A percentile compares a stretch with the other conserved stretches of the same genome.
These are phyloP conservation scores for Sparidentex hasta DNA, from an alignment of 2,797 vertebrate genomes.

Conservation along the genomic window DNA sequence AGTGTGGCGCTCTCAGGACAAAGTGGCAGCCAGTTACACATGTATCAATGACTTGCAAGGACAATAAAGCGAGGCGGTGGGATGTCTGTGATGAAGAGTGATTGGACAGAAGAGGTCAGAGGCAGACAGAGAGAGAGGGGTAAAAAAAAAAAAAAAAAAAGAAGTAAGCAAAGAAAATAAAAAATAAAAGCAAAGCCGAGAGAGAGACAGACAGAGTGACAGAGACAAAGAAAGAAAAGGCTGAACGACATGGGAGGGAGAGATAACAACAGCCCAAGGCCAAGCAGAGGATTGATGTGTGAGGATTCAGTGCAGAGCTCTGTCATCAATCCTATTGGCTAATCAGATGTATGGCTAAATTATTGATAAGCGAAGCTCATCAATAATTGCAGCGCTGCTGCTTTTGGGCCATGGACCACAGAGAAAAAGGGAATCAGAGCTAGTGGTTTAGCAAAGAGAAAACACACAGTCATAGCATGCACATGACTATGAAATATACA, in stretches of 20 bases:
- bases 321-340: slow-evolving; percentile 81
- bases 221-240: slow-evolving; percentile 50
- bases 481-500: slow-evolving; percentile 18
- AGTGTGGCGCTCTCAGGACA: slow-evolving; percentile 13
- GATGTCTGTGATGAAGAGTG: slow-evolving; percentile 21
- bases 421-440: slow-evolving; percentile 46
- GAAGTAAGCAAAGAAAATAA: not conserved
- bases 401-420: slow-evolving; percentile 66
- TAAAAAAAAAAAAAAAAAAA: not conserved
- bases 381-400: slow-evolving; percentile 77
- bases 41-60: slow-evolving; percentile 14
- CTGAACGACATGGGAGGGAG: slow-evolving; percentile 49
- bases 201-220: slow-evolving; percentile 44
- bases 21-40: slow-evolving; percentile 37
- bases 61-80: slow-evolving; percentile 13
- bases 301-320: slow-evolving; percentile 65
- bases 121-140: not conserved
- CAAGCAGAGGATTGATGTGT: slow-evolving; percentile 66
- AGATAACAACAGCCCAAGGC: slow-evolving; percentile 67
- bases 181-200: slow-evolving; percentile 25
- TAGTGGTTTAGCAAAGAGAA: slow-evolving; percentile 45
- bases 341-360: slow-evolving; percentile 85
- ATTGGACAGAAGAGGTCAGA: not conserved
- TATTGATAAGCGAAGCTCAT: slow-evolving; percentile 83
- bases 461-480: slow-evolving; percentile 41